Evolutionary conservation across 2,113 vertebrate species (phyloP).

Genomic region (Chascanopsetta lugubris): DNA sequence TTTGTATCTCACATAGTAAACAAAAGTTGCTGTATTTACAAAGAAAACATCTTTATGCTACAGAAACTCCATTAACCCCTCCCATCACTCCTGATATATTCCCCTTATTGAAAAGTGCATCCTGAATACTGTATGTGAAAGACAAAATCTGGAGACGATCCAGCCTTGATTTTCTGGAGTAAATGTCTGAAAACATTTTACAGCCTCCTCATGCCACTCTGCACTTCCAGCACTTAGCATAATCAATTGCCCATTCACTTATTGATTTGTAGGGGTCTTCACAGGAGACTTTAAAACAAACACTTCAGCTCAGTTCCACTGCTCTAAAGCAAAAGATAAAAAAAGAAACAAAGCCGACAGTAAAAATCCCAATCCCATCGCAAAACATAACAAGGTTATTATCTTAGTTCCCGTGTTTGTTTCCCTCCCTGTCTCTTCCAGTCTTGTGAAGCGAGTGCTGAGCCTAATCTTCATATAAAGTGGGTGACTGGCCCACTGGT

Average conservation of each 20-base stretch:
- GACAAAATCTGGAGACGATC: no score
- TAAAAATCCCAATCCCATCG: background rate
- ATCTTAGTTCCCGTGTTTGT: conserved; percentile 39
- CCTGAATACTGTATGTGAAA: no score
- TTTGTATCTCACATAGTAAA: conserved; percentile 20
- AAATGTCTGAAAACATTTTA: no score
- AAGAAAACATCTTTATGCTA: conserved; percentile 9
- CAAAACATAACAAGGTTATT: conserved; percentile 31
- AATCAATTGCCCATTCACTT: background rate
- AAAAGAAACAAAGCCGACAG: background rate
- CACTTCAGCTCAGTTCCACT: background rate
- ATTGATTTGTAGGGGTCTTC: background rate
- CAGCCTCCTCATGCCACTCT: no score
- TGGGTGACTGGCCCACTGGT: conserved; percentile 59
- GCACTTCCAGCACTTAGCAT: background rate
- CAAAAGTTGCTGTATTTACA: background rate
- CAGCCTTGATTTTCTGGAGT: no score
- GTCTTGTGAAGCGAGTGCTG: conserved; percentile 30
- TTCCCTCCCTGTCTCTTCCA: conserved; percentile 30
- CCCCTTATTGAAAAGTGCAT: no score
- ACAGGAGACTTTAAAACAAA: background rate
- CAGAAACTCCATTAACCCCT: no score
- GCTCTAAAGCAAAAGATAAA: background rate
- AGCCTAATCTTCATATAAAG: conserved; percentile 59
- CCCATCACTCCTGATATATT: no score